phyloP scores from a whole-genome alignment of 1,140 invertebrate species.

The Lordiphosa clarofinis region DNA sequence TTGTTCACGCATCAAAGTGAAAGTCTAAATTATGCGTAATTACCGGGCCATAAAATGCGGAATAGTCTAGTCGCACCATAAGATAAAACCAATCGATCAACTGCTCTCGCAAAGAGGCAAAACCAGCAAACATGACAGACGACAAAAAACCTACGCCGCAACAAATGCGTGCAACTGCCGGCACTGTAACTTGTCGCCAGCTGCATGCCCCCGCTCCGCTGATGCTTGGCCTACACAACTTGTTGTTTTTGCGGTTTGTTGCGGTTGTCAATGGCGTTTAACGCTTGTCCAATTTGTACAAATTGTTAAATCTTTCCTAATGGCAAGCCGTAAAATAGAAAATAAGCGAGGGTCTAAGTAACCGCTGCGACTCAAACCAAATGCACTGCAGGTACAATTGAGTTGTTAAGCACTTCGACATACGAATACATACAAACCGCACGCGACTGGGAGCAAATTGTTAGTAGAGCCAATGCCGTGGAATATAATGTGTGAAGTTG shows the following conservation, averaged over 20 bases:
- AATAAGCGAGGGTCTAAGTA: too few relatives aligned
- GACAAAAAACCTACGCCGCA: slow-evolving; percentile 44
- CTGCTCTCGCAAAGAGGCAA: slow-evolving; percentile 17
- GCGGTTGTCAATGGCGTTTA: slow-evolving; percentile 36
- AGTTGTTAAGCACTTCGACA: too few relatives aligned
- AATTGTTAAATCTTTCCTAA: slow-evolving; percentile 29
- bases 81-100: slow-evolving; percentile 67
- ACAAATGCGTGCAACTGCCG: slow-evolving; percentile 31
- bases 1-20: slow-evolving; percentile 56
- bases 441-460: too few relatives aligned
- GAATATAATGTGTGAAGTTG: too few relatives aligned
- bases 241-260: slow-evolving; percentile 9
- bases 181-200: slow-evolving; percentile 4
- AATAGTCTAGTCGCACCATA: slow-evolving; percentile 62
- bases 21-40: slow-evolving; percentile 60
- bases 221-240: background rate
- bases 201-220: background rate
- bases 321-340: slow-evolving; percentile 17
- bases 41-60: slow-evolving; percentile 64
- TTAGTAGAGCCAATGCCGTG: too few relatives aligned
- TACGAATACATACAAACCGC: too few relatives aligned
- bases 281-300: slow-evolving; percentile 34
- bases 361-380: too few relatives aligned
- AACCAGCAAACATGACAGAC: slow-evolving; percentile 18
- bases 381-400: too few relatives aligned